Base-by-base conservation (phyloP, 2,888 invertebrate genomes). In the Lycocerus yunnanus region DNA sequence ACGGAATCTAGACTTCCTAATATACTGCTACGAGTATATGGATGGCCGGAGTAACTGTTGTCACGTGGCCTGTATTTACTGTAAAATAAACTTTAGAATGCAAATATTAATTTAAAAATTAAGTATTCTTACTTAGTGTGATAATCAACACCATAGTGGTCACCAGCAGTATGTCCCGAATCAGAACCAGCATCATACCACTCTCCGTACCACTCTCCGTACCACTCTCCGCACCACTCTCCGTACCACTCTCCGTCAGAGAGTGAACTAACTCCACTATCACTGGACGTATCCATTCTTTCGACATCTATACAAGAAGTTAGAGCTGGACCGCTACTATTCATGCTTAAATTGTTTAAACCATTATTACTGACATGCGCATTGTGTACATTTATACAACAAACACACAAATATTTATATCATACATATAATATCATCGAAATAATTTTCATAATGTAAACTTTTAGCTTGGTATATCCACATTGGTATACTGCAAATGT, bases 231-330 rank as follows among this genome's bases (percentile, higher is more conserved):
- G n/a, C n/a, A n/a, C n/a, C n/a, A n/a, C n/a, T n/a, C n/a, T n/a
- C n/a, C n/a, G n/a, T n/a, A n/a, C n/a, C n/a, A n/a, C n/a, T n/a
- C n/a, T n/a, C n/a, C n/a, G n/a, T n/a, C n/a, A n/a, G n/a, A n/a
- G n/a, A 97, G 95, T 1, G 96, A 96, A 76, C 96, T 96, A 43
- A 96, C 96, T 0, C 96, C 96, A 83, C 96, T 96, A 87, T 97
- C 97, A 72, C 95, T 95, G 14, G 95, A 95, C 0, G 95, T 94
- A 85, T 97, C 94, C 88, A 93, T 90, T 8, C 93, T 91, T 87
- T 94, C 93, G 87, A 87, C 88, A 80, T 90, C 91, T 60, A 87
- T 84, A 71, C 85, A 83, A 5, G 86, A 84, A 74, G 85, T 82
- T 10, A 80, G 79, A 21, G 81, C 81, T 68, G 86, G 83, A 58